Base-by-base conservation (phyloP, 2,797 vertebrate genomes). In the Intellagama lesueurii region DNA sequence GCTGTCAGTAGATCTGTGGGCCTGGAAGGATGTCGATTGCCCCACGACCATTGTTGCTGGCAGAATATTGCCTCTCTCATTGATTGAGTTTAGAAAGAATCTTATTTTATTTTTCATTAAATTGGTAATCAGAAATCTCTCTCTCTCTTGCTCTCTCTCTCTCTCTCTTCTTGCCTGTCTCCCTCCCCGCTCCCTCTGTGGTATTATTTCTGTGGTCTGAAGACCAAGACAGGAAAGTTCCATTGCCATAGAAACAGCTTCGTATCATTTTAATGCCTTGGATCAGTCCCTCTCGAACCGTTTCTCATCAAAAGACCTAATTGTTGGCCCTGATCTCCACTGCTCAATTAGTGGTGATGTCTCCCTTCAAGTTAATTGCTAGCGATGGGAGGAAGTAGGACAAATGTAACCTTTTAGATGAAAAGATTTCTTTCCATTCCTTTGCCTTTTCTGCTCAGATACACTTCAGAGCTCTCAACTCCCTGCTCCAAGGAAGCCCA, bases 341-440 rank as follows among this genome's bases (percentile, higher is more conserved):
- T 96, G 95, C 95, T 96, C 96, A 96, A 96, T 96, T 96, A 96
- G 95, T 93, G 93, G 94, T 95, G 95, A 96, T 96, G 96, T 96
- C 96, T 96, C 95, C 95, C 96, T 96, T 96, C 96, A 96, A 95
- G 95, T 96, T 96, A 96, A 96, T 96, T 96, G 96, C 96, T 94
- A 94, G 95, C 95, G 95, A 96, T 95, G 93, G 96, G 93, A 96
- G 95, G 94, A 96, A 96, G 95, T 96, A 96, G 95, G 94, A 96
- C 95, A 95, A 96, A 96, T 96, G 94, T 96, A 96, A 96, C 96
- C 95, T 96, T 96, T 96, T 95, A 96, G 96, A 96, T 96, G 93
- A 96, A 96, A 96, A 96, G 94, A 94, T 92, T 94, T 96, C 85
- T 92, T 88, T 85, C 69, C 87, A 86, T 83, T 87, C 44, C 89